Evolutionary conservation across 2,113 vertebrate species (phyloP).

Genomic region (Mesembrinibis cayennensis): DNA sequence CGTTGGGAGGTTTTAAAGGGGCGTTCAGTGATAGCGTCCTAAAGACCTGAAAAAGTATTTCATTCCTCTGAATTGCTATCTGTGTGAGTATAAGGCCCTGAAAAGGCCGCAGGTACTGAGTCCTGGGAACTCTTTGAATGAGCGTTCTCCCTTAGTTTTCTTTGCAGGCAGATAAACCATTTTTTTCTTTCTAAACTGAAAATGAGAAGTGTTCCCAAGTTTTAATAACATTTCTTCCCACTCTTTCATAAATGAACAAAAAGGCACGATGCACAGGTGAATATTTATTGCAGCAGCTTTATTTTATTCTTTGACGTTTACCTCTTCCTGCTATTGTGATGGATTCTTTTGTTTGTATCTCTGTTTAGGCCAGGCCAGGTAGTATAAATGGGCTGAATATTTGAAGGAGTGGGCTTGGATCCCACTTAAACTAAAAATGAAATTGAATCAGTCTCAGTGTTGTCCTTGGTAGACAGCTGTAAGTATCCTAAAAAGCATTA

Average conservation of each 20-base stretch:
- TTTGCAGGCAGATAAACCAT: background rate
- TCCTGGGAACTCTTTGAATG: background rate
- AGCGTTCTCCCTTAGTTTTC: background rate
- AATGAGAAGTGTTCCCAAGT: background rate
- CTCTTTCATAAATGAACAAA: background rate
- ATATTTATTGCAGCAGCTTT: background rate
- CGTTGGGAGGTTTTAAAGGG: background rate
- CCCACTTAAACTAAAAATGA: background rate
- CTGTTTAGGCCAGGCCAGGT: background rate
- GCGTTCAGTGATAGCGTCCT: accelerated
- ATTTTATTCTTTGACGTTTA: background rate
- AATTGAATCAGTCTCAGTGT: background rate
- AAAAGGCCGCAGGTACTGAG: background rate
- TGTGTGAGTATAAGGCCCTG: background rate
- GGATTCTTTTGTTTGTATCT: background rate
- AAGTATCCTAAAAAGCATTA: background rate
- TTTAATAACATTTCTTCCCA: background rate
- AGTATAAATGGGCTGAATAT: background rate
- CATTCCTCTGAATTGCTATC: background rate
- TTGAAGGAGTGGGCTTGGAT: background rate
- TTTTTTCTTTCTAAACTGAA: background rate
- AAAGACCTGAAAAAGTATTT: background rate
- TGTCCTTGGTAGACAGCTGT: background rate
- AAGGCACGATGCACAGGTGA: background rate
- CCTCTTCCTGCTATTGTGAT: background rate